Base-by-base conservation (phyloP, 2,113 vertebrate species). In the Periophthalmus modestus region DNA sequence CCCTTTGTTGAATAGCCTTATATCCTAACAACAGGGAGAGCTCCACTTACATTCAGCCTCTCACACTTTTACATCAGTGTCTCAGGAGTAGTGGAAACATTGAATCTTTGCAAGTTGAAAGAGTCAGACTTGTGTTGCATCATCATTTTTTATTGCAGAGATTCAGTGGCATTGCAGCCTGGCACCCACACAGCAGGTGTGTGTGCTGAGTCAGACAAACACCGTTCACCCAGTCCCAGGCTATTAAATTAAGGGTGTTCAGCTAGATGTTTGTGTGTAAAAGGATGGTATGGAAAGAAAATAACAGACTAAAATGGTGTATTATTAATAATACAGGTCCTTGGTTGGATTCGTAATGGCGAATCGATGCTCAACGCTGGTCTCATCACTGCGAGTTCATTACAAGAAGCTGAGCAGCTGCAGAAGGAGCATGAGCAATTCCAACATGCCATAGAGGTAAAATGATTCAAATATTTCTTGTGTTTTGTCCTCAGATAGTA, bases 311-410 rank as follows among this genome's bases (percentile, higher is more conserved):
- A 24, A 50, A 21, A 72, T 23, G 3, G 57, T 59, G 57, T 59
- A 15, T 57, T 23, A 57, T 59, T 59, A 28, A 28, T 59, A 28
- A 59, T 80, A 34, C 36, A 99, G 97, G 98, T 99, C 65, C 93
- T 99, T 82, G 98, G 98, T 50, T 99, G 98, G 98, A 99, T 99
- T 88, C 95, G 98, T 73, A 99, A 99, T 2, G 98, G 98, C 0
- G 98, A 99, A 87, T 99, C 98, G 0, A 99, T 99, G 98, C 83
- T 99, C 75, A 99, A 98, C 1, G 98, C 98, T 0, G 97, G 98
- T 0, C 94, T 99, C 21, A 99, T 99, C 88, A 99, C 97, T 0
- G 98, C 97, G 62, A 99, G 98, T 78, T 99, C 98, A 0, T 90
- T 99, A 75, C 97, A 98, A 84, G 98, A 99, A 80, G 98, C 98